Conservation (phyloP, 2,797 vertebrate genomes). For the Diglossa cyanea region DNA sequence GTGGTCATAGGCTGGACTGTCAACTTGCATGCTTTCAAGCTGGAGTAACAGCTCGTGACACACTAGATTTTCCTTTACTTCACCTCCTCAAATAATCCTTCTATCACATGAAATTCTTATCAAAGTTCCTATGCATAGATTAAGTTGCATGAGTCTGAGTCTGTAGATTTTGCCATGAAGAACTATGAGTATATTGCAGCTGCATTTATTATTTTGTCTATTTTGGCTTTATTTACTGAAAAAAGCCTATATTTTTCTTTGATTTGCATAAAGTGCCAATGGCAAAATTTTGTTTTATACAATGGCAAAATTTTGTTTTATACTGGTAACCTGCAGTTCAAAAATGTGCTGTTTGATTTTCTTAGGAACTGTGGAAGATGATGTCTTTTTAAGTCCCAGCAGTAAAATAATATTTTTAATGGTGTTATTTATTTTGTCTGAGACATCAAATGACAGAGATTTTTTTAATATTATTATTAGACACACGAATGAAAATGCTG, state of each 20-base stretch:
- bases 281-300: background rate
- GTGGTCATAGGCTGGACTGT: background rate
- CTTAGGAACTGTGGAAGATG: background rate
- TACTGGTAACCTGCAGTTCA: background rate
- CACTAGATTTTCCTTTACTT: background rate
- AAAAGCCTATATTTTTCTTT: background rate
- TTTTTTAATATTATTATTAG: background rate
- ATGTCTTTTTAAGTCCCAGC: background rate
- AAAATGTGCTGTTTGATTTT: background rate
- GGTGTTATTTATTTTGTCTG: background rate
- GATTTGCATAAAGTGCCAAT: background rate
- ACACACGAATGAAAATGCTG: background rate
- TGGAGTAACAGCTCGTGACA: background rate
- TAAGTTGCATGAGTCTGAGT: background rate
- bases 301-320: background rate
- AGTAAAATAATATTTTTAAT: background rate
- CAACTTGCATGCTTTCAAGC: background rate
- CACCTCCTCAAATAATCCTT: background rate
- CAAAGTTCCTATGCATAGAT: background rate
- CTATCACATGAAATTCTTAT: background rate
- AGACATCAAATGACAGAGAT: background rate
- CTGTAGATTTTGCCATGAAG: background rate
- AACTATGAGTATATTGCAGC: background rate
- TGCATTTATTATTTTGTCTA: background rate
- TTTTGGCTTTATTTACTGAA: background rate